phyloP scores from a whole-genome alignment of 2,113 vertebrate species.

The Hiodon tergisus region DNA sequence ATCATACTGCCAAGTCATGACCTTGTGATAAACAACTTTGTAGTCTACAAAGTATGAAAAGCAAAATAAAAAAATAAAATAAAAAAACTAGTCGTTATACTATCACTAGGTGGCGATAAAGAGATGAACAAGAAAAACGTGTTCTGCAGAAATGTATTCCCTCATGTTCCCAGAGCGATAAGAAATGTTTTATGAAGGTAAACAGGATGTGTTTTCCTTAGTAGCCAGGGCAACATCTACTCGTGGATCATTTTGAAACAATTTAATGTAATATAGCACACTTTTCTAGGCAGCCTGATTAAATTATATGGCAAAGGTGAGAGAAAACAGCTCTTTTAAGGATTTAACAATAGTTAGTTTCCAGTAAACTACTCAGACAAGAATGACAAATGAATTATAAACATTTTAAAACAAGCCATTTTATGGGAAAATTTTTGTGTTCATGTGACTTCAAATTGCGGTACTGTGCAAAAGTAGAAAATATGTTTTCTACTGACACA shows the following conservation, averaged over 20 bases:
- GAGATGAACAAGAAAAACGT: not conserved
- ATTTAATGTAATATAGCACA: not conserved
- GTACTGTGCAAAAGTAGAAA: too few species aligned
- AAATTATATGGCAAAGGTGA: not conserved
- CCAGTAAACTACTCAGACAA: not conserved
- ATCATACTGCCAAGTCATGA: not conserved
- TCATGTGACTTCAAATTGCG: too few species aligned
- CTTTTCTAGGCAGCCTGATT: not conserved
- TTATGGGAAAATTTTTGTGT: too few species aligned
- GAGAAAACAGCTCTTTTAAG: not conserved
- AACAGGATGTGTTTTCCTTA: not conserved
- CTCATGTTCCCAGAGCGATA: not conserved
- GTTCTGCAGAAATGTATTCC: not conserved
- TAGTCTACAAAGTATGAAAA: not conserved
- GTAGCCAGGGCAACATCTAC: not conserved
- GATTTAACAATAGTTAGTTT: not conserved
- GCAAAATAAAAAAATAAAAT: too few species aligned
- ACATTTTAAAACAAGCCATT: too few species aligned
- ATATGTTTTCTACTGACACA: too few species aligned
- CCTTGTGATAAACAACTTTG: not conserved
- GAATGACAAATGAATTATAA: too few species aligned
- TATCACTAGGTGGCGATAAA: slow-evolving; percentile 46
- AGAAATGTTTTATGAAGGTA: not conserved
- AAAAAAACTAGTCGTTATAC: not conserved
- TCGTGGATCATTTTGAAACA: not conserved